These are phyloP conservation scores for Phymatocera aterrima DNA, from an alignment of 2,888 invertebrate genomes.

Conservation along the genomic window DNA sequence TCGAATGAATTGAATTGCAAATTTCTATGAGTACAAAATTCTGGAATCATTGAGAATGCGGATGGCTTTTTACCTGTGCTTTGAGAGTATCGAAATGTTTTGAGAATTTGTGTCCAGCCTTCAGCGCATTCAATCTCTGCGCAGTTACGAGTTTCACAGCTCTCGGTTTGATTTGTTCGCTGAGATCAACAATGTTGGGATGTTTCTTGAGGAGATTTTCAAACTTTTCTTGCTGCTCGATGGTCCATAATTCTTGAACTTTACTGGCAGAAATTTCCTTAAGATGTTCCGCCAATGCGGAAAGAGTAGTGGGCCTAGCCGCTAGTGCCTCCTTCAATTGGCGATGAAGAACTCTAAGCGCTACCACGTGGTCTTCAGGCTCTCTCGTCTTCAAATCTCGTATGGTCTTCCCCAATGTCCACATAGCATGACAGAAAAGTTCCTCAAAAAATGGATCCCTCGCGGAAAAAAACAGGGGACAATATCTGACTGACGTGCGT, in stretches of 20 bases:
- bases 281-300: conserved; percentile 36
- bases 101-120: conserved; percentile 43
- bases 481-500: conserved; percentile 21
- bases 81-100: conserved; percentile 45
- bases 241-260: conserved; percentile 40
- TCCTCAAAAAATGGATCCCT: conserved; percentile 47
- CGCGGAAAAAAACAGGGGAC: conserved; percentile 42
- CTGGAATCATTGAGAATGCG: too few relatives aligned
- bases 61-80: conserved; percentile 16
- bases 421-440: conserved; percentile 45
- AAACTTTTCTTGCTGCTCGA: conserved; percentile 36
- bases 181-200: conserved; percentile 30
- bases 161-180: conserved; percentile 35
- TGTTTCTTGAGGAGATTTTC: conserved; percentile 32
- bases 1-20: too few relatives aligned
- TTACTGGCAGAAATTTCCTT: conserved; percentile 35
- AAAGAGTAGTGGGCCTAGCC: conserved; percentile 40
- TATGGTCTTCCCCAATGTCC: conserved; percentile 44
- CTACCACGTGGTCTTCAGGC: conserved; percentile 39
- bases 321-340: conserved; percentile 44
- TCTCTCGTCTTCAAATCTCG: conserved; percentile 40
- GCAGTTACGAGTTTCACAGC: conserved; percentile 35
- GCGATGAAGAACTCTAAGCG: conserved; percentile 41
- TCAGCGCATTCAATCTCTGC: conserved; percentile 46
- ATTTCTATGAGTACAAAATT: too few relatives aligned